A percentile compares a stretch with the other conserved stretches of the same genome.
Conservation (phyloP, 2,113 vertebrate genomes). For the Atractosteus spatula region DNA sequence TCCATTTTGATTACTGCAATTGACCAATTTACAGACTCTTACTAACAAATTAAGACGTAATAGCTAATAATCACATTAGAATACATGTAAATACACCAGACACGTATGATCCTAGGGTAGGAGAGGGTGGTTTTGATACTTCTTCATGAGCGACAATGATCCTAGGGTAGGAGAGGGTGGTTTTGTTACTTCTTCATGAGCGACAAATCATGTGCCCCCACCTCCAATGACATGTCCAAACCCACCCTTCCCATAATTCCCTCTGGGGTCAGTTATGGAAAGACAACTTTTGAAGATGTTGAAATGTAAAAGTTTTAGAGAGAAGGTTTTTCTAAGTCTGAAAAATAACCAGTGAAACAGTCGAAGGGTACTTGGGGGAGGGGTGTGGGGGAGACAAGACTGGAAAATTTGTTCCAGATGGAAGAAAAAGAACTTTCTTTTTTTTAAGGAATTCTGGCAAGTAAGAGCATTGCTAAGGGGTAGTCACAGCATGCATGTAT, state of each 20-base stretch:
- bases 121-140: too few relatives aligned
- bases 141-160: neutral
- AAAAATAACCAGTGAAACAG: slow-evolving; percentile 7
- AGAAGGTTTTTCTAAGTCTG: neutral
- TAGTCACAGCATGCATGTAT: slow-evolving; percentile 17
- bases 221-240: slow-evolving; percentile 30
- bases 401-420: slow-evolving; percentile 69
- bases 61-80: too few relatives aligned
- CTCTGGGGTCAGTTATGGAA: slow-evolving; percentile 4
- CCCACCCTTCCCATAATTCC: slow-evolving; percentile 16
- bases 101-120: too few relatives aligned
- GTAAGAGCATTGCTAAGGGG: slow-evolving; percentile 22
- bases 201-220: slow-evolving; percentile 25
- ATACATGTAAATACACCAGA: too few relatives aligned
- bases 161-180: too few relatives aligned
- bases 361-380: neutral
- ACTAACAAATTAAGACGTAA: too few relatives aligned
- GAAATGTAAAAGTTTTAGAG: neutral
- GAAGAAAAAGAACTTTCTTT: slow-evolving; percentile 23
- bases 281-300: slow-evolving; percentile 21
- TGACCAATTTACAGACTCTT: too few relatives aligned
- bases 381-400: slow-evolving; percentile 17
- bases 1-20: too few relatives aligned
- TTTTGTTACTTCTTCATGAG: too few relatives aligned
- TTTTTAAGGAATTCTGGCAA: neutral